These are phyloP conservation scores for Drosophila subobscura DNA, from an alignment of 1,140 invertebrate species.

Conservation along the genomic window DNA sequence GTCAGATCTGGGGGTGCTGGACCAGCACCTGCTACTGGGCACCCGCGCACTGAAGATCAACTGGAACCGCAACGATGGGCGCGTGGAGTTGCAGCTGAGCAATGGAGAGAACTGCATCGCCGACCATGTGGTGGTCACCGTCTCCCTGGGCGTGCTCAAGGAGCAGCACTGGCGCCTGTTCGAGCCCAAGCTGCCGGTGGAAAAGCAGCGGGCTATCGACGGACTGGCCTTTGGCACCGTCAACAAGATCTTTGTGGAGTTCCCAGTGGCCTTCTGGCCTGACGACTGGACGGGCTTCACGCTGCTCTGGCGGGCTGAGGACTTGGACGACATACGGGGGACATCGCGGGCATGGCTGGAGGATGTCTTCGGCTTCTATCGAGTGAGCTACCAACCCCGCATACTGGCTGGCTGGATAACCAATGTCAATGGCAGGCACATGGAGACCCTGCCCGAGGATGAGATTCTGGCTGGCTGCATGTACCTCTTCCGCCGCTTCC, in stretches of 20 bases:
- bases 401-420: conserved; percentile 88
- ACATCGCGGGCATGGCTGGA: conserved; percentile 85
- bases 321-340: conserved; percentile 85
- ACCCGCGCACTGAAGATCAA: conserved; percentile 84
- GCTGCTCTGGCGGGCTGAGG: conserved; percentile 85
- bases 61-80: conserved; percentile 83
- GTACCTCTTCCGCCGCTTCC: conserved; percentile 84
- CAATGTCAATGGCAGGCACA: conserved; percentile 85
- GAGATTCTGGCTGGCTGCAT: conserved; percentile 84
- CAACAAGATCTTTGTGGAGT: conserved; percentile 91
- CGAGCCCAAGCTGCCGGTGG: conserved; percentile 85
- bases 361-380: conserved; percentile 88
- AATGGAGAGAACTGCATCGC: conserved; percentile 86
- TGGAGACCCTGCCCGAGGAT: conserved; percentile 85
- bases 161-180: conserved; percentile 86
- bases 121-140: conserved; percentile 88
- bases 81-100: conserved; percentile 85
- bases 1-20: conserved; percentile 63
- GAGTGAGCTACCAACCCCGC: conserved; percentile 87
- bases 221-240: conserved; percentile 89
- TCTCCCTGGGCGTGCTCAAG: conserved; percentile 89
- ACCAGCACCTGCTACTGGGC: conserved; percentile 83
- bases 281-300: conserved; percentile 84
- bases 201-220: conserved; percentile 87
- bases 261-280: conserved; percentile 88